Percentiles rank a stretch among this genome's conserved stretches.
Evolutionary conservation across 1,140 invertebrate species (phyloP).

Genomic region (Armadillidium nasatum): DNA sequence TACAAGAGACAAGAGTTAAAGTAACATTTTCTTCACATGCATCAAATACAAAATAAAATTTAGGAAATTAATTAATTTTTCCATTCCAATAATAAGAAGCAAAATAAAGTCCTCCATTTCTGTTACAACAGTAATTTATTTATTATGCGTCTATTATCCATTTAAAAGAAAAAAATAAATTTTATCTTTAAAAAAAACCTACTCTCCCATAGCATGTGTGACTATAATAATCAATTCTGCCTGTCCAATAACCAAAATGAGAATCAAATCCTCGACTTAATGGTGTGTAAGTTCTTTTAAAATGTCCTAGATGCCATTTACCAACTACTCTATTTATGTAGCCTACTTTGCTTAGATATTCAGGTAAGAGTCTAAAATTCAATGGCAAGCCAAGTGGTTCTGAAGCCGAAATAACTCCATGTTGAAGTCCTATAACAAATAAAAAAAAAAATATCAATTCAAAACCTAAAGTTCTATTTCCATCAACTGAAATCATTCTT

Average conservation of each 20-base stretch:
- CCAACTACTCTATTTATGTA: conserved; percentile 54
- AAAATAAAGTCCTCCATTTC: too few relatives aligned
- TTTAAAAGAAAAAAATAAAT: conserved; percentile 3
- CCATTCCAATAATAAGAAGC: too few relatives aligned
- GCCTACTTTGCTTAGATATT: conserved; percentile 51
- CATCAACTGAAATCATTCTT: not conserved
- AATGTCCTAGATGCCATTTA: conserved; percentile 80
- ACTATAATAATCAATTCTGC: conserved; percentile 46
- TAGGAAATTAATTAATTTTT: too few relatives aligned
- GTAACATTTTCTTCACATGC: too few relatives aligned
- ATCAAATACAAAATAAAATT: too few relatives aligned
- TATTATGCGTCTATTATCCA: not conserved
- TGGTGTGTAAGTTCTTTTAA: conserved; percentile 66
- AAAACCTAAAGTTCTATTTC: not conserved
- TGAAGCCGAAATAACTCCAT: conserved; percentile 46
- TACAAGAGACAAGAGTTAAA: too few relatives aligned
- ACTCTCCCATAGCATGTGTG: conserved; percentile 41
- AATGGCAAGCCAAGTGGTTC: conserved; percentile 48
- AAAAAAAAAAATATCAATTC: not conserved
- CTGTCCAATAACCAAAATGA: conserved; percentile 46
- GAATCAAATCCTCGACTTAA: conserved; percentile 49
- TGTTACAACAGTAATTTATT: too few relatives aligned
- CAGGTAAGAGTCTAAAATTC: conserved; percentile 51
- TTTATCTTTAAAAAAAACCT: conserved; percentile 21
- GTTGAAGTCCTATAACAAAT: conserved; percentile 35